Conservation (phyloP, 1,140 invertebrate species). For the Neodiprion pinetum region DNA sequence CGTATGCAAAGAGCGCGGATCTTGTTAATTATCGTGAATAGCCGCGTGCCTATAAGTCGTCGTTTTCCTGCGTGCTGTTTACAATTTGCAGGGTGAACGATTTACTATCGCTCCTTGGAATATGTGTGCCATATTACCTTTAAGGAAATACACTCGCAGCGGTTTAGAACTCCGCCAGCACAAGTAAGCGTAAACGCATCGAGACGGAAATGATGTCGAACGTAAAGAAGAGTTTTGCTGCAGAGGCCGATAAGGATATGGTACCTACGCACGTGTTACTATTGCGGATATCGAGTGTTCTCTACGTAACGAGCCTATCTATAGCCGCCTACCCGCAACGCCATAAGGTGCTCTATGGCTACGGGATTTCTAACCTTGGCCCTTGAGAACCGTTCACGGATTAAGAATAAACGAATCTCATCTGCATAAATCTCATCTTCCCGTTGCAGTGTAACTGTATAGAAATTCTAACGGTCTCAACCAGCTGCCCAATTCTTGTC, state of each 20-base stretch:
- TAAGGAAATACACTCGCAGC: background rate
- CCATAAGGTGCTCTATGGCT: background rate
- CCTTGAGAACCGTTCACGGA: background rate
- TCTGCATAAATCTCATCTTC: conserved; percentile 1
- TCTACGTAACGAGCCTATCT: background rate
- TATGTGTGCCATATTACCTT: background rate
- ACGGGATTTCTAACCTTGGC: background rate
- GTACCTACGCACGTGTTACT: background rate
- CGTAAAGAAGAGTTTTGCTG: conserved; percentile 3
- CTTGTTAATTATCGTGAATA: no score
- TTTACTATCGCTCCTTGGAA: background rate
- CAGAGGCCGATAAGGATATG: background rate
- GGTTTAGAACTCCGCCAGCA: no score
- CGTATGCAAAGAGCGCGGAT: no score
- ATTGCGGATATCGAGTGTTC: background rate
- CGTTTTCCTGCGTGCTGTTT: background rate
- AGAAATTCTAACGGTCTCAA: background rate
- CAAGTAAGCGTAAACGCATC: background rate
- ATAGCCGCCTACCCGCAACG: background rate
- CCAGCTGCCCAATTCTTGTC: background rate
- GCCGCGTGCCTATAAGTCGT: no score
- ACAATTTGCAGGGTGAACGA: background rate
- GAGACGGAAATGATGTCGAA: background rate
- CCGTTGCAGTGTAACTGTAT: background rate
- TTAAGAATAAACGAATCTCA: background rate